Evolutionary conservation across 2,113 vertebrate genomes (phyloP).

Genomic region (Clarias batrachus): DNA sequence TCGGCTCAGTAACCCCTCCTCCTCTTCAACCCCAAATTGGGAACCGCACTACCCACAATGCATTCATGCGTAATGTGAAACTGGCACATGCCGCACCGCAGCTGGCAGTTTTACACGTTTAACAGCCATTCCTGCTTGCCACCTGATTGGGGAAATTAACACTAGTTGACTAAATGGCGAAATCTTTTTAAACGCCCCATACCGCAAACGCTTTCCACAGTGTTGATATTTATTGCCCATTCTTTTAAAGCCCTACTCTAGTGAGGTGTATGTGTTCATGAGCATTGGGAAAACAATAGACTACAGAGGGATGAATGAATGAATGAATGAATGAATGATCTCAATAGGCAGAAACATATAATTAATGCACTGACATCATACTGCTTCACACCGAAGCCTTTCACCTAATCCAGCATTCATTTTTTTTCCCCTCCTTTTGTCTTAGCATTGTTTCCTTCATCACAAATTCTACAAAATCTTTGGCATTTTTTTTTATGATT

Average conservation of each 20-base stretch:
- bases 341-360: not conserved
- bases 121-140: slow-evolving; percentile 37
- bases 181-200: not conserved
- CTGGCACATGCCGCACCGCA: slow-evolving; percentile 45
- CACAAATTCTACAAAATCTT: slow-evolving; percentile 23
- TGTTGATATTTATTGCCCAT: slow-evolving; percentile 8
- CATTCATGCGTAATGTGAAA: slow-evolving; percentile 37
- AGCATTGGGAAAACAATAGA: slow-evolving; percentile 23
- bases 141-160: slow-evolving; percentile 47
- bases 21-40: slow-evolving; percentile 37
- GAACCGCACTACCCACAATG: slow-evolving; percentile 48
- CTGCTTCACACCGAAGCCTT: not conserved
- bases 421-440: slow-evolving; percentile 22
- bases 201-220: not conserved
- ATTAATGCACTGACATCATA: slow-evolving; percentile 10
- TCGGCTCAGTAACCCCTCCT: slow-evolving; percentile 40
- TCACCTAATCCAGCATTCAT: not conserved
- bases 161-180: slow-evolving; percentile 11
- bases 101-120: slow-evolving; percentile 39
- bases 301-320: slow-evolving; percentile 15
- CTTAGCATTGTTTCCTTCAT: slow-evolving; percentile 27
- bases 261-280: slow-evolving; percentile 20
- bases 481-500: slow-evolving; percentile 27
- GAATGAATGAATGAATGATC: slow-evolving; percentile 3
- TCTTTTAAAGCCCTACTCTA: slow-evolving; percentile 12